A percentile compares a stretch with the other conserved stretches of the same genome.
Evolutionary conservation across 1,140 invertebrate species (phyloP).

Genomic region (Magallana gigas): DNA sequence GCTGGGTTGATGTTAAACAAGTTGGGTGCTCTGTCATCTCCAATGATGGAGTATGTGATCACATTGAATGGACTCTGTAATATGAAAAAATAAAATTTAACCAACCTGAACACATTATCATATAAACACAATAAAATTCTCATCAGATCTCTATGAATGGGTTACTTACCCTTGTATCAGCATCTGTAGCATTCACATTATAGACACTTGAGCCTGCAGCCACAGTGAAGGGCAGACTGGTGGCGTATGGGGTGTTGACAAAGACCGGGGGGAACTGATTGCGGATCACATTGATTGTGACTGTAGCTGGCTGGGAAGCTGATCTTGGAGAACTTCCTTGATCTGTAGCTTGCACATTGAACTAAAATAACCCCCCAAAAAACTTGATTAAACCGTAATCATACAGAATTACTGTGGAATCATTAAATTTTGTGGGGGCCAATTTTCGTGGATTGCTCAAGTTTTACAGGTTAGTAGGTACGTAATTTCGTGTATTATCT

Average conservation of each 20-base stretch:
- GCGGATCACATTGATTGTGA: conserved; percentile 72
- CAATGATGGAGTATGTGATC: conserved; percentile 65
- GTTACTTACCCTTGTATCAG: conserved; percentile 84
- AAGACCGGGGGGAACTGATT: conserved; percentile 86
- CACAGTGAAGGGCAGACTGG: conserved; percentile 59
- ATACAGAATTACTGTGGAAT: too few species aligned
- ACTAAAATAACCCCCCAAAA: conserved; percentile 30
- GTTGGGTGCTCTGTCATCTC: conserved; percentile 56
- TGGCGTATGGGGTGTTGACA: conserved; percentile 79
- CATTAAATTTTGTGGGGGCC: too few species aligned
- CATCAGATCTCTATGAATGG: too few species aligned
- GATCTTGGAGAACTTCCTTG: conserved; percentile 52
- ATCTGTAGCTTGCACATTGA: conserved; percentile 62
- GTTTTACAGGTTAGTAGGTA: too few species aligned
- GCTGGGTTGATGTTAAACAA: conserved; percentile 61
- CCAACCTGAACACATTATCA: too few species aligned
- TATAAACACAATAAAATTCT: too few species aligned
- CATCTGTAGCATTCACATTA: conserved; percentile 85
- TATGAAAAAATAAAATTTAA: background rate
- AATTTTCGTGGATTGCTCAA: too few species aligned
- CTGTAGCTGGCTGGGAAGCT: conserved; percentile 54
- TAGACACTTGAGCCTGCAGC: conserved; percentile 46
- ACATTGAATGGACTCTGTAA: conserved; percentile 61
- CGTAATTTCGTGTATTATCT: too few species aligned
- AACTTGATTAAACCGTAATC: too few species aligned